phyloP scores from a whole-genome alignment of 1,140 invertebrate species.

The Periplaneta americana region DNA sequence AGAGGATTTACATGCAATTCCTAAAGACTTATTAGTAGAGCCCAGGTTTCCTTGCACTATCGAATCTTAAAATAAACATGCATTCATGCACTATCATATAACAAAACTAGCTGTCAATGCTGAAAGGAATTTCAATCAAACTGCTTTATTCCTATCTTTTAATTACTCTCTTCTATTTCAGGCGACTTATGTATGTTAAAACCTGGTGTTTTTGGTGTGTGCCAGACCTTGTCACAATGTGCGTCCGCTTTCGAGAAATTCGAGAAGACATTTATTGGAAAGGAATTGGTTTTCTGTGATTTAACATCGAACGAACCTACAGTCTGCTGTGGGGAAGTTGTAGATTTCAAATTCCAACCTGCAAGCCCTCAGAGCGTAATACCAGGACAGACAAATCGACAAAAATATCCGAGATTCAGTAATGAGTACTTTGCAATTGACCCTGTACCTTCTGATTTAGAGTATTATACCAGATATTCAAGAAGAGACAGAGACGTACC shows the following conservation, averaged over 20 bases:
- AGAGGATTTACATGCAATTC: too few relatives aligned
- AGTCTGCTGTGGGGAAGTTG: neutral
- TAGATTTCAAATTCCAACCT: neutral
- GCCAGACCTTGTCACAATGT: neutral
- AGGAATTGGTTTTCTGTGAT: neutral
- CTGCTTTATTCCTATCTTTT: too few relatives aligned
- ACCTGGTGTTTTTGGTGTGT: neutral
- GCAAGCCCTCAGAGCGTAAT: neutral
- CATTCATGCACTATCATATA: too few relatives aligned
- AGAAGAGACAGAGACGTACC: neutral
- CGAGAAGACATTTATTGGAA: neutral
- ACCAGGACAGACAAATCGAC: neutral
- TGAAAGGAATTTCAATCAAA: too few relatives aligned
- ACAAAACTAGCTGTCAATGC: too few relatives aligned
- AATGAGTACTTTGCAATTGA: neutral
- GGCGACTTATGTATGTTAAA: neutral
- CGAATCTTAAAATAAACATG: too few relatives aligned
- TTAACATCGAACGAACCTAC: neutral
- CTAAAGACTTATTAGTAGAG: too few relatives aligned
- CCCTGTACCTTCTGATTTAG: too few relatives aligned
- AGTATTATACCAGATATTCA: too few relatives aligned
- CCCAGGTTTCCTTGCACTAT: too few relatives aligned
- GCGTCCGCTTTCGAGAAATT: neutral
- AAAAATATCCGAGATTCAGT: too few relatives aligned
- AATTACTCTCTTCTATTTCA: too few relatives aligned